Percentiles rank a stretch among this genome's conserved stretches.
Evolutionary conservation across 2,797 vertebrate genomes (phyloP).

Genomic region (Megaceryle alcyon): DNA sequence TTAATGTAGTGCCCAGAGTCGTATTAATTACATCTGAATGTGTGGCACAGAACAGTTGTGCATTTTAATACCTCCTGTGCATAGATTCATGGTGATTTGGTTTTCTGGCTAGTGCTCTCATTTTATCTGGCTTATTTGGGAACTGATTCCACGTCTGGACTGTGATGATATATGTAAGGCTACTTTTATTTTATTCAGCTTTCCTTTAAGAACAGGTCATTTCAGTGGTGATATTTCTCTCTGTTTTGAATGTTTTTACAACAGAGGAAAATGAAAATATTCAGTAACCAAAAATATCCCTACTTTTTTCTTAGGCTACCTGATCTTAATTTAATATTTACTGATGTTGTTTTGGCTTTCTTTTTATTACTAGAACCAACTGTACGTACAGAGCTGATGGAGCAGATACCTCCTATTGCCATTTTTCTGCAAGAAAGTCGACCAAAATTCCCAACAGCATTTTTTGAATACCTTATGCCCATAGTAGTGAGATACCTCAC

Average conservation of each 20-base stretch:
- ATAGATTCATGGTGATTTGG: not conserved
- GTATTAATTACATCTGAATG: not conserved
- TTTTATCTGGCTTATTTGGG: not conserved
- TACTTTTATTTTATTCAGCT: not conserved
- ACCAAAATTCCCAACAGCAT: slow-evolving; percentile 86
- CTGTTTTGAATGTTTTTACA: not conserved
- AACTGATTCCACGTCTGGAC: not conserved
- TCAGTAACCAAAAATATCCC: not conserved
- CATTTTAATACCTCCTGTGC: not conserved
- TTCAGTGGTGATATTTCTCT: not conserved
- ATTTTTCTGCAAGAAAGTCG: slow-evolving; percentile 91
- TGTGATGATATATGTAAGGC: not conserved
- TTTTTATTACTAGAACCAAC: slow-evolving; percentile 84
- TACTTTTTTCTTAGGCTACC: not conserved
- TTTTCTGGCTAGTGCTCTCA: not conserved
- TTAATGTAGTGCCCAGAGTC: not conserved
- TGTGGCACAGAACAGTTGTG: not conserved
- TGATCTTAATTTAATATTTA: not conserved
- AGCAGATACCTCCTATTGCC: slow-evolving; percentile 90
- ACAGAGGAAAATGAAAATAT: no score
- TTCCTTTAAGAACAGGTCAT: not conserved
- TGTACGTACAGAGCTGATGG: slow-evolving; percentile 91
- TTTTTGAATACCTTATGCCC: slow-evolving; percentile 89
- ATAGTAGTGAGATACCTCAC: slow-evolving; percentile 88
- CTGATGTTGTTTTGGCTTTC: not conserved